Conservation (phyloP, 1,140 invertebrate genomes). For the Anastatus disparis region DNA sequence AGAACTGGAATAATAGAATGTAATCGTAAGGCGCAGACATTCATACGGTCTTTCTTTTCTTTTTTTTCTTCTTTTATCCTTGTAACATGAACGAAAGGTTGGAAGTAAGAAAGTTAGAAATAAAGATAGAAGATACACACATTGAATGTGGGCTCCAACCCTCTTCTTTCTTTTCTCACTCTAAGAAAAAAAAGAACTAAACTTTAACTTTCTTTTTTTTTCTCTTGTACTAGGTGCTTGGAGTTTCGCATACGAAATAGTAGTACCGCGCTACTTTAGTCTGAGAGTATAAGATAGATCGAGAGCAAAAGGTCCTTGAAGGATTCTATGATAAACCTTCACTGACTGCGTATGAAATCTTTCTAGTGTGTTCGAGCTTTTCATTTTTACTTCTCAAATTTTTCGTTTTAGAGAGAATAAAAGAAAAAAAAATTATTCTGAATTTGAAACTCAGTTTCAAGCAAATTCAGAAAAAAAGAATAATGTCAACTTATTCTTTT, state of each 20-base stretch:
- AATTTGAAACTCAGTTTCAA: constrained; percentile 29
- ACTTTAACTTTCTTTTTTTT: no score
- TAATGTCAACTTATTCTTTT: no score
- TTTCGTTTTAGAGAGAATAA: background rate
- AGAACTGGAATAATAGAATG: constrained; percentile 59
- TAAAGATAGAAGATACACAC: constrained; percentile 48
- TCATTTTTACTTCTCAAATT: constrained; percentile 32
- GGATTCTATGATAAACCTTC: constrained; percentile 1
- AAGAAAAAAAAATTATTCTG: background rate
- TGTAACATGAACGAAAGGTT: constrained; percentile 38
- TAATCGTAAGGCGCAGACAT: constrained; percentile 50
- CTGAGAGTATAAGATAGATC: constrained; percentile 5
- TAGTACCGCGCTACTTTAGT: background rate
- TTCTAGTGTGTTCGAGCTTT: background rate
- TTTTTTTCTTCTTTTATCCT: background rate
- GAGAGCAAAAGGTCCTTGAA: constrained; percentile 27
- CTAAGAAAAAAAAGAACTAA: no score
- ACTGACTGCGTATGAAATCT: constrained; percentile 8
- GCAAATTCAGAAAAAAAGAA: constrained; percentile 7
- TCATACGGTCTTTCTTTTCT: constrained; percentile 13
- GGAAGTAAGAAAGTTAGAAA: constrained; percentile 44
- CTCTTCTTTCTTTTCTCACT: background rate
- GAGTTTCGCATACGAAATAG: constrained; percentile 54
- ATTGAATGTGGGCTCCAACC: background rate
- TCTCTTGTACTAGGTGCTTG: constrained; percentile 46